Evolutionary conservation across 2,888 invertebrate species (phyloP).

Genomic region (Chaitophorus viminalis): DNA sequence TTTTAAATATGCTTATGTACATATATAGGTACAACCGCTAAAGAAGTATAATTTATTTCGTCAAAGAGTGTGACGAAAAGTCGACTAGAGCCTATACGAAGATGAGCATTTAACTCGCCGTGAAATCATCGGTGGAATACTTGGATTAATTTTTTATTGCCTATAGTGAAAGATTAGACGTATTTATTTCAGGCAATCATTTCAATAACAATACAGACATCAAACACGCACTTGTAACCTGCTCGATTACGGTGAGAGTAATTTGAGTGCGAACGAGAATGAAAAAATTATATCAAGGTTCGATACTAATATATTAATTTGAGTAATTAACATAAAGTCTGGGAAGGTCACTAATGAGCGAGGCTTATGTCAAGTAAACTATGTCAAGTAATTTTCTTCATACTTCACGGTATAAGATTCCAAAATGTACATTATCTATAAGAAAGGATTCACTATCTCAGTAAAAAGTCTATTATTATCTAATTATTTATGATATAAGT

Average conservation of each 20-base stretch:
- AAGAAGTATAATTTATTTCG: not conserved
- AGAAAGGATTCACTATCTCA: too few species aligned
- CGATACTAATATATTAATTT: not conserved
- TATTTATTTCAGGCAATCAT: conserved; percentile 15
- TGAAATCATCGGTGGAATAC: not conserved
- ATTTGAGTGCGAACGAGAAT: not conserved
- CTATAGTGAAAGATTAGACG: not conserved
- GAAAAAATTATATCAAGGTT: conserved; percentile 20
- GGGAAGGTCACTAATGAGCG: conserved; percentile 17
- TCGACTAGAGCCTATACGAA: not conserved
- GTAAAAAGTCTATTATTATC: not conserved
- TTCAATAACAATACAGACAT: not conserved
- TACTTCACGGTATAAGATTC: conserved; percentile 37
- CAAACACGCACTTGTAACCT: not conserved
- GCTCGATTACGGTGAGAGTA: conserved; percentile 14
- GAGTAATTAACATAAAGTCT: not conserved
- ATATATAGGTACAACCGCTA: not conserved
- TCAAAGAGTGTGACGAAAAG: not conserved
- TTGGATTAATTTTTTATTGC: not conserved
- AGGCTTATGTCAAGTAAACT: conserved; percentile 20
- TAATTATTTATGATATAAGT: not conserved
- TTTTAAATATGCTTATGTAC: not conserved
- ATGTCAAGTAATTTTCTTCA: not conserved
- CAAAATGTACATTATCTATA: conserved; percentile 8
- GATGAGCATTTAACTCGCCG: not conserved